A percentile compares a stretch with the other conserved stretches of the same genome.
These are phyloP conservation scores for Paralichthys olivaceus DNA, from an alignment of 2,113 vertebrate genomes.

Conservation along the genomic window DNA sequence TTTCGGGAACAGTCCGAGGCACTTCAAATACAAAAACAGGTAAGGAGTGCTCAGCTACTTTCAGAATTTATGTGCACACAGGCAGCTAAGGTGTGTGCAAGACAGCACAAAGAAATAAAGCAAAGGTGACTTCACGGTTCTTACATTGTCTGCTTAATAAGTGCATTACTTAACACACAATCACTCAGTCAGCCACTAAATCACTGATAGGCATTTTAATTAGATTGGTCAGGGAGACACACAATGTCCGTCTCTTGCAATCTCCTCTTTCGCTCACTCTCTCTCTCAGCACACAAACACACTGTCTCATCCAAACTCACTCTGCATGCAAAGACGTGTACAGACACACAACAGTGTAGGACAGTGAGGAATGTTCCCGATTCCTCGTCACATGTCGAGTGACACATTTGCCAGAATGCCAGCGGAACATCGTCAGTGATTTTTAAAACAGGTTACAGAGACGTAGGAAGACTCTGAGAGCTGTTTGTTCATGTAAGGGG, in stretches of 20 bases:
- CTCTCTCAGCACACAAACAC: background rate
- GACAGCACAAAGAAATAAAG: background rate
- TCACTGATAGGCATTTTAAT: constrained; percentile 56
- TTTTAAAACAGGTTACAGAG: constrained; percentile 49
- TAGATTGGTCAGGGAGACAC: constrained; percentile 31
- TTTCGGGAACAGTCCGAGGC: background rate
- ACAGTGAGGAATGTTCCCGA: constrained; percentile 59
- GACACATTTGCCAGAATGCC: constrained; percentile 48
- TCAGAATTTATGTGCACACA: background rate
- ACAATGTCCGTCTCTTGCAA: constrained; percentile 50
- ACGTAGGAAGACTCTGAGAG: constrained; percentile 32
- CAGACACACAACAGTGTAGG: constrained; percentile 26
- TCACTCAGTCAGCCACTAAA: constrained; percentile 37
- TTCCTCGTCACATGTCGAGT: constrained; percentile 46
- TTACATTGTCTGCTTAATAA: constrained; percentile 38
- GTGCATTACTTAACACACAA: constrained; percentile 21
- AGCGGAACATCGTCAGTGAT: constrained; percentile 36
- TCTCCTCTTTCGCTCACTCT: constrained; percentile 2
- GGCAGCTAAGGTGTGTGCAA: background rate
- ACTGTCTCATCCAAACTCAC: constrained; percentile 8
- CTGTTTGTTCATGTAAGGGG: constrained; percentile 17
- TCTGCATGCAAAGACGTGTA: constrained; percentile 45
- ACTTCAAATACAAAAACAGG: background rate
- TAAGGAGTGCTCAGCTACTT: constrained; percentile 3
- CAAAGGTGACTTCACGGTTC: constrained; percentile 17